phyloP scores from a whole-genome alignment of 2,888 invertebrate genomes.

The Andrena flavipes region DNA sequence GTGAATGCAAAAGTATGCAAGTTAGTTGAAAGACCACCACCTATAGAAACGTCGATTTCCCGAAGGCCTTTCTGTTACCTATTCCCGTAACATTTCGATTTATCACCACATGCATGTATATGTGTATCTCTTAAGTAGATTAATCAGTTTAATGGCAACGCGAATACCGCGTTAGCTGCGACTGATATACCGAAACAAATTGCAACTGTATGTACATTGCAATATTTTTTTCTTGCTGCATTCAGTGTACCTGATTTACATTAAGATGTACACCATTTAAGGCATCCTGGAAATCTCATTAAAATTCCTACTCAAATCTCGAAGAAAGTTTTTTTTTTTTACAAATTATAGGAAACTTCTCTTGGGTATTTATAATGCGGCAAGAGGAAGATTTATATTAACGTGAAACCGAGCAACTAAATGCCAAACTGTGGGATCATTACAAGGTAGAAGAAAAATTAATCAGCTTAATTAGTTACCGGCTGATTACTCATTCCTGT shows the following conservation, averaged over 20 bases:
- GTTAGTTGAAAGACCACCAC: neutral
- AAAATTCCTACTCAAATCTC: constrained; percentile 10
- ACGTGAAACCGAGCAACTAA: constrained; percentile 24
- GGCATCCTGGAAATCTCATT: neutral
- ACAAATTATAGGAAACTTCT: constrained; percentile 8
- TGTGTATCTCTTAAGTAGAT: constrained; percentile 22
- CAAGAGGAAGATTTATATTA: constrained; percentile 28
- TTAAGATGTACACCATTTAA: constrained; percentile 19
- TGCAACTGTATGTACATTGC: neutral
- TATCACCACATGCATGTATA: constrained; percentile 20
- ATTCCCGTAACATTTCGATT: constrained; percentile 28
- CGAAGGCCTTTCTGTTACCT: constrained; percentile 12
- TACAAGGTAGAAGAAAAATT: constrained; percentile 27
- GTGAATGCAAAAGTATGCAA: neutral
- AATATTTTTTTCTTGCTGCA: constrained; percentile 49
- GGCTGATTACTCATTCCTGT: constrained; percentile 59
- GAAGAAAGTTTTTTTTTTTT: neutral
- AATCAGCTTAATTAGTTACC: constrained; percentile 33
- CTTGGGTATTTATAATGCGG: constrained; percentile 22
- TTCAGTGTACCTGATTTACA: constrained; percentile 42
- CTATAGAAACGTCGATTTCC: neutral
- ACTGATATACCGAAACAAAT: constrained; percentile 19
- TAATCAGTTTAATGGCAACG: constrained; percentile 30
- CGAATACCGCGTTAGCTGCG: neutral
- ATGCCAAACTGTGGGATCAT: constrained; percentile 61